Evolutionary conservation across 2,888 invertebrate genomes (phyloP).

Genomic region (Orchestes rusci): DNA sequence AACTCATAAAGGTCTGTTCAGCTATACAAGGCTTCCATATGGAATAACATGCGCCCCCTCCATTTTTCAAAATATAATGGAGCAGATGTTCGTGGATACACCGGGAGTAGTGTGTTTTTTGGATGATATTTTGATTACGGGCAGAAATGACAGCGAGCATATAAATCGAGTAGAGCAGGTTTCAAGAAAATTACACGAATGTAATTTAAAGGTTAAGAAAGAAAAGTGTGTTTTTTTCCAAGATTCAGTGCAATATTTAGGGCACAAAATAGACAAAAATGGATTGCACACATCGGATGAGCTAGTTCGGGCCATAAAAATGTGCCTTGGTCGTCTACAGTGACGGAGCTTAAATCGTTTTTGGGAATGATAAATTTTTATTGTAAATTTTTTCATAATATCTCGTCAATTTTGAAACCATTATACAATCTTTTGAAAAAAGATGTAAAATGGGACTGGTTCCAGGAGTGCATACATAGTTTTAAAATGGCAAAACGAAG

Average conservation of each 20-base stretch:
- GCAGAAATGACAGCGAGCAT: not conserved
- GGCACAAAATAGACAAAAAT: not conserved
- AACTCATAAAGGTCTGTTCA: conserved; percentile 1
- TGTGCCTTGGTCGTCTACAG: not conserved
- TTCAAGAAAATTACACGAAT: not conserved
- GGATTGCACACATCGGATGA: not conserved
- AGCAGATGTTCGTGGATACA: not conserved
- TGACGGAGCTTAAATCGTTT: conserved; percentile 27
- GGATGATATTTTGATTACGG: conserved; percentile 3
- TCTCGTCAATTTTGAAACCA: not conserved
- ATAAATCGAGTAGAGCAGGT: conserved; percentile 1
- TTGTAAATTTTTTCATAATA: not conserved
- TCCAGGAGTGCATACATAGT: not conserved
- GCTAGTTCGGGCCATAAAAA: conserved; percentile 22
- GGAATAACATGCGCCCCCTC: conserved; percentile 1
- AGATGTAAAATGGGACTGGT: not conserved
- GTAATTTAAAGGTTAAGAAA: not conserved
- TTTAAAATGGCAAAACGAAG: conserved; percentile 6
- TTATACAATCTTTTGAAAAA: not conserved
- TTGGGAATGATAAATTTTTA: conserved; percentile 33
- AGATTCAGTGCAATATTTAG: not conserved
- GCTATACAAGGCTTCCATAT: not conserved
- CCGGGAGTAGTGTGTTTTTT: not conserved
- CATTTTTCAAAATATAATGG: conserved; percentile 3
- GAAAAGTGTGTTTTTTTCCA: conserved; percentile 1